Conservation (phyloP, 2,113 vertebrate species). For the Paramormyrops kingsleyae region DNA sequence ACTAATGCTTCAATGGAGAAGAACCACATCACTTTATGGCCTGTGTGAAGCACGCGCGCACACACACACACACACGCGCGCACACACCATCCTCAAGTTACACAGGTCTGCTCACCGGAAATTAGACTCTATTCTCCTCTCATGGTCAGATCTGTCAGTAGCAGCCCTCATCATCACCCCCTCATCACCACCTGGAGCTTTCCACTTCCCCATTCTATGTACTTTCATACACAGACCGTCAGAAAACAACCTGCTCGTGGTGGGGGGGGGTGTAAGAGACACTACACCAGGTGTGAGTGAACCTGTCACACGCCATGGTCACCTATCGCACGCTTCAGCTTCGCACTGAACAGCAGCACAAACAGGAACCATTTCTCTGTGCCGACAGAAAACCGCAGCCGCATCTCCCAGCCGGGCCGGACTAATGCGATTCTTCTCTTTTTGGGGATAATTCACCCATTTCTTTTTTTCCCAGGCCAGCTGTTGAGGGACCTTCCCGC, state of each 20-base stretch:
- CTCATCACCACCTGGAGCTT: constrained; percentile 53
- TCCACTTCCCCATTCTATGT: constrained; percentile 50
- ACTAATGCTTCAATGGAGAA: constrained; percentile 44
- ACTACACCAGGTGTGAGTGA: neutral
- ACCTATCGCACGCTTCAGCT: neutral
- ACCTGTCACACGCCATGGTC: neutral
- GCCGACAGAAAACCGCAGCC: neutral
- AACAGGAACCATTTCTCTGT: neutral
- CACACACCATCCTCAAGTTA: neutral
- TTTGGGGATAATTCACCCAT: neutral
- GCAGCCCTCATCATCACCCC: constrained; percentile 50
- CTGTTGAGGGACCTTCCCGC: constrained; percentile 21
- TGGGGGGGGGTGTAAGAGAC: neutral
- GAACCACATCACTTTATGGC: constrained; percentile 14
- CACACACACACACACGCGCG: neutral
- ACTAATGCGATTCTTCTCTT: neutral
- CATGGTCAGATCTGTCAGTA: constrained; percentile 10
- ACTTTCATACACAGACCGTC: neutral
- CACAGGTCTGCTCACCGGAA: neutral
- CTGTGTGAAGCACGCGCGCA: neutral
- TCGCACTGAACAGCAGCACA: neutral
- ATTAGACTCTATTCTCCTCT: constrained; percentile 10
- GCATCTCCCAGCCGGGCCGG: neutral
- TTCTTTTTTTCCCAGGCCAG: neutral
- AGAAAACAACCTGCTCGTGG: neutral